A percentile compares a stretch with the other conserved stretches of the same genome.
These are phyloP conservation scores for Lophura nycthemera DNA, from an alignment of 2,113 vertebrate species.

Conservation along the genomic window DNA sequence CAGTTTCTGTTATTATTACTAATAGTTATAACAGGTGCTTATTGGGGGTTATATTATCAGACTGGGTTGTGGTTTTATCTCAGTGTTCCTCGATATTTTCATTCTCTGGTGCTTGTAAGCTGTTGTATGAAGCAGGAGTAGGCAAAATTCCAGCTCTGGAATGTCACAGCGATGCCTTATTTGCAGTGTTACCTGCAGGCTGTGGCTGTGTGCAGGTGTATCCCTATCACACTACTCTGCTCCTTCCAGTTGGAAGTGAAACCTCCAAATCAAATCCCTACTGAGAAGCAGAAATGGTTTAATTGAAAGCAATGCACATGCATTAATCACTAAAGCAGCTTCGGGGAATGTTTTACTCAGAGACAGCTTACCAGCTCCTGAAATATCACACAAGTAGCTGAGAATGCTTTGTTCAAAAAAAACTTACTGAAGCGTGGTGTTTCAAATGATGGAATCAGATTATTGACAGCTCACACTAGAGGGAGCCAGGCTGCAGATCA, in stretches of 20 bases:
- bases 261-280: not conserved
- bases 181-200: not conserved
- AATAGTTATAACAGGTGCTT: not conserved
- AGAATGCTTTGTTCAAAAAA: not conserved
- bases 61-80: not conserved
- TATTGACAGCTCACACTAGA: not conserved
- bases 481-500: not conserved
- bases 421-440: not conserved
- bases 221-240: not conserved
- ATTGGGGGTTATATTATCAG: not conserved
- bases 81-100: not conserved
- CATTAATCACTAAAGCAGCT: not conserved
- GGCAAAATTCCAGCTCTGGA: not conserved
- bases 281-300: not conserved
- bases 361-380: not conserved
- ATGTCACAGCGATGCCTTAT: not conserved
- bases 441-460: not conserved
- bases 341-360: not conserved
- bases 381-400: not conserved
- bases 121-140: not conserved
- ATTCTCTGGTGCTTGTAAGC: not conserved
- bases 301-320: not conserved
- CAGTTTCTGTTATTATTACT: not conserved
- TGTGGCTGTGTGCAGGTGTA: accelerated
- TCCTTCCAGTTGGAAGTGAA: not conserved